A percentile compares a stretch with the other conserved stretches of the same genome.
These are phyloP conservation scores for Stomatorhinus walkeri DNA, from an alignment of 2,797 vertebrate genomes.

Conservation along the genomic window DNA sequence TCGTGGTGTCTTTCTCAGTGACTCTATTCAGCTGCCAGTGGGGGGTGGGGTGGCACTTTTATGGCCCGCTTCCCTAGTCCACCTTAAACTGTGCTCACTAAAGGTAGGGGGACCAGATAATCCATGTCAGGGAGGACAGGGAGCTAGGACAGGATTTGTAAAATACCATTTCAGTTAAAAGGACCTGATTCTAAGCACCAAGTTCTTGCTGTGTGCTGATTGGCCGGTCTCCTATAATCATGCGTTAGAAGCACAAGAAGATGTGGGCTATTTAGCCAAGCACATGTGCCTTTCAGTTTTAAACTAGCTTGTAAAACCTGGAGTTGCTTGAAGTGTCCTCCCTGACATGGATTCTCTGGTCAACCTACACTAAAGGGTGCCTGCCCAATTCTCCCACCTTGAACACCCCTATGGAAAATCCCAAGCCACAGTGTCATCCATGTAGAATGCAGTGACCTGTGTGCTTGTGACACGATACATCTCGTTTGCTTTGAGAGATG, in stretches of 20 bases:
- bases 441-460: neutral
- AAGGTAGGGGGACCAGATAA: neutral
- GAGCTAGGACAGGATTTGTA: too few relatives aligned
- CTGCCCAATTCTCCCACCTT: neutral
- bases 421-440: neutral
- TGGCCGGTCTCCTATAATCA: too few relatives aligned
- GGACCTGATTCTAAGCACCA: too few relatives aligned
- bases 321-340: too few relatives aligned
- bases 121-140: too few relatives aligned
- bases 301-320: too few relatives aligned
- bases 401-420: neutral
- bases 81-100: neutral
- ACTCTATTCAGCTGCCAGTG: neutral
- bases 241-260: too few relatives aligned
- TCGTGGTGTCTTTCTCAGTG: neutral
- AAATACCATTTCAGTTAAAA: too few relatives aligned
- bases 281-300: too few relatives aligned
- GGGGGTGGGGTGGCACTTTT: neutral
- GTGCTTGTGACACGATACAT: neutral
- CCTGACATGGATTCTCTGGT: too few relatives aligned
- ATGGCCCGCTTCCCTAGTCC: neutral
- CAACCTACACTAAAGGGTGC: neutral
- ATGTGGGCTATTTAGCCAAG: too few relatives aligned
- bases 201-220: too few relatives aligned
- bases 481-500: neutral